Base-by-base conservation (phyloP, 2,113 vertebrate genomes). In the Tachysurus fulvidraco region DNA sequence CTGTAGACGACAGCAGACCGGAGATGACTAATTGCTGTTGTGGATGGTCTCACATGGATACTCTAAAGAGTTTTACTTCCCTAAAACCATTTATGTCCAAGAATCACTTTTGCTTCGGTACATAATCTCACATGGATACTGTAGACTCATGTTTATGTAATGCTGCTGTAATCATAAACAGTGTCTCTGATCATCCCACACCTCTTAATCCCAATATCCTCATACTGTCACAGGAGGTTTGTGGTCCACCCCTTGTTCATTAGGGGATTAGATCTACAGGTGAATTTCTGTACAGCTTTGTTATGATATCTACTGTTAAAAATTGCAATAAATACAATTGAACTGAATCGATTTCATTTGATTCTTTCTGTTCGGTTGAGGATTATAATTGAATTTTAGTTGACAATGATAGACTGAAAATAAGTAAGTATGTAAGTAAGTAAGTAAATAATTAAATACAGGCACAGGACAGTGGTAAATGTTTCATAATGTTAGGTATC, bases 1-100 rank as follows among this genome's bases (percentile, higher is more conserved):
- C 60, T 83, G 60, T 83, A 50, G 46, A 65, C 81, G 54, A 83
- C 52, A 69, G 81, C 46, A 55, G 30, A 36, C 69, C 36, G 46
- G 17, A 83, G 54, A 46, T n/a, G 57, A 62, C 59, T 62, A 82
- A 82, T 60, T 82, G 36, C 80, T 14, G 50, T 44, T n/a, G 59
- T 44, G 36, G 57, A 62, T 82, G 62, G 46, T 69, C n/a, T 54
- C 46, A 64, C 81, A 44, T 50, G 41, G 44, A 81, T 60, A 41
- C 55, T 21, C 55, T 44, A 60, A 81, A 80, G 55, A 80, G 54
- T 41, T 59, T 36, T 55, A 80, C 55, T 59, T 81, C 30, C 13
- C 30, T 59, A 59, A 59, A 9, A 55, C 76, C 5, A 19, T 23
- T 23, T 21, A 59, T 36, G 28, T 80, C 77, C 78, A 60, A 60